phyloP scores from a whole-genome alignment of 2,113 vertebrate genomes.

The Crotophaga sulcirostris region DNA sequence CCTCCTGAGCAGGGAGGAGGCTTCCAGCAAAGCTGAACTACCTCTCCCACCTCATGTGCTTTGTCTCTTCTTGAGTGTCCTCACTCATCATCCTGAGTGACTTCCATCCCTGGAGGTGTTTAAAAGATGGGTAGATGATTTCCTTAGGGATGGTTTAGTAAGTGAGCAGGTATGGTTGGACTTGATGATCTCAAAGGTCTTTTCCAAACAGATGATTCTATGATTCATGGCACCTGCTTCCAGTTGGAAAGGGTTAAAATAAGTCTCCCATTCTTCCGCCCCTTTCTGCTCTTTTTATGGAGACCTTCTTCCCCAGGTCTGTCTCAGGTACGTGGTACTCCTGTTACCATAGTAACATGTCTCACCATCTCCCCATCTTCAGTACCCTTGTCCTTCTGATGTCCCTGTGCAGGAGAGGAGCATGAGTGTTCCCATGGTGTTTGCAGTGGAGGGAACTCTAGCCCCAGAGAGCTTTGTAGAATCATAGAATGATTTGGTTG shows the following conservation, averaged over 20 bases:
- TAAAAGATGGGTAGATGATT: no score
- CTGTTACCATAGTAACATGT: neutral
- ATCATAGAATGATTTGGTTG: no score
- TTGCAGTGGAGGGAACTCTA: accelerated
- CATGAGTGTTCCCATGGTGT: accelerated
- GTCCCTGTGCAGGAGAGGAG: neutral
- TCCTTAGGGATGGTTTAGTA: no score
- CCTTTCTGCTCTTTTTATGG: neutral
- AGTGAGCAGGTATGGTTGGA: no score
- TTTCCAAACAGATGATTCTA: no score
- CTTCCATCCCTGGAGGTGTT: no score
- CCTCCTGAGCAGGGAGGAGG: neutral
- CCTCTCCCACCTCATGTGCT: neutral
- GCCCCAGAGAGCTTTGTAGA: neutral
- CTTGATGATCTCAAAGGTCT: no score
- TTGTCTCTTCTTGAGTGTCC: neutral
- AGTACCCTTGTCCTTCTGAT: neutral
- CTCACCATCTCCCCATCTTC: neutral
- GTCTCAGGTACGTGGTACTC: neutral
- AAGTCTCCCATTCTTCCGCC: neutral
- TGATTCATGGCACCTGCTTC: neutral
- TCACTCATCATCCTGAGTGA: neutral
- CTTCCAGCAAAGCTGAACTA: neutral
- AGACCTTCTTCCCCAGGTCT: neutral
- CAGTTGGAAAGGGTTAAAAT: neutral